Evolutionary conservation across 2,888 invertebrate genomes (phyloP).

Genomic region (Dendrolimus houi): DNA sequence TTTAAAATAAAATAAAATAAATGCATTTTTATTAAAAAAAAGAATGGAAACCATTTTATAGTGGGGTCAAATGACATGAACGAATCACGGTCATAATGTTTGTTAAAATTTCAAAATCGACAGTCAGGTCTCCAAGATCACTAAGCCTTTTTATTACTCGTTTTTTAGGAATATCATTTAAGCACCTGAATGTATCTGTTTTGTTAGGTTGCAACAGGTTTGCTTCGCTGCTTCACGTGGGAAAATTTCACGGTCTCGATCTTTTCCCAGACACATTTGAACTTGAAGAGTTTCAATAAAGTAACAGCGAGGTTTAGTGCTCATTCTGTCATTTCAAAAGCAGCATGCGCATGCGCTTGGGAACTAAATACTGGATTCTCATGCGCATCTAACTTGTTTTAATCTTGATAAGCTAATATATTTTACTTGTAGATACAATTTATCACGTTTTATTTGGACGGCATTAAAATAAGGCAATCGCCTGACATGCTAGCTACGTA

Average conservation of each 20-base stretch:
- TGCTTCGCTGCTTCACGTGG: background rate
- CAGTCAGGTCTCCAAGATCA: background rate
- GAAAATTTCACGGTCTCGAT: background rate
- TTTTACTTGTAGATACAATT: no score
- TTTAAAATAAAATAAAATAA: background rate
- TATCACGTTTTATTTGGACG: no score
- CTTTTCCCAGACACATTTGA: background rate
- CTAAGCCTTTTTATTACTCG: background rate
- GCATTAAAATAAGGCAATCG: no score
- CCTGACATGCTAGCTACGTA: no score
- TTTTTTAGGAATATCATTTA: background rate
- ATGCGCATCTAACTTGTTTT: no score
- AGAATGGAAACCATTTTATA: background rate
- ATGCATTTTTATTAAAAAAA: background rate
- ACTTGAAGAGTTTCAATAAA: no score
- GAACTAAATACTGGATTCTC: no score
- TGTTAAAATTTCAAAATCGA: background rate
- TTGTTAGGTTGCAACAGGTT: background rate
- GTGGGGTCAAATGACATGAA: background rate
- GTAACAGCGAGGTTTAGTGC: no score
- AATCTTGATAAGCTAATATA: no score
- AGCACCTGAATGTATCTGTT: background rate
- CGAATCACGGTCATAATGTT: background rate
- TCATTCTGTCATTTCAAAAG: no score
- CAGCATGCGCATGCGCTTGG: no score